Conservation (phyloP, 2,888 invertebrate species). For the Drosophila paramelanica region DNA sequence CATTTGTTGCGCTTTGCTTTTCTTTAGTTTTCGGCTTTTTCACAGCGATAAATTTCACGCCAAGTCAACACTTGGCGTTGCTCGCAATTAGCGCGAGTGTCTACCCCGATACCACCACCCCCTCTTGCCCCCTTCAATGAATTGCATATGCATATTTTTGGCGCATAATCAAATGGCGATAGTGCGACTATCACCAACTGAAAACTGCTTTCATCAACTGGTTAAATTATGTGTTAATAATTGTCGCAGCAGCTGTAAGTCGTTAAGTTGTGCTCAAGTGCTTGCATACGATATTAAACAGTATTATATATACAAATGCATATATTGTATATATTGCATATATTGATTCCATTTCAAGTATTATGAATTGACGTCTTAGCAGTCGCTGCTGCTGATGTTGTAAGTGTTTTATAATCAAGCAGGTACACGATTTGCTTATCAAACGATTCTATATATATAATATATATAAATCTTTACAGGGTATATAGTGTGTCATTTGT, state of each 20-base stretch:
- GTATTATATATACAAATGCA: not conserved
- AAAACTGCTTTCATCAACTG: constrained; percentile 47
- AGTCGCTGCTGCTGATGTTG: not conserved
- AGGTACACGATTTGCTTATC: constrained; percentile 48
- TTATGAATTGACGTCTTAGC: constrained; percentile 32
- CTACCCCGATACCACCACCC: not conserved
- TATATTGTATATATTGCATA: not conserved
- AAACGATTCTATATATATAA: not conserved
- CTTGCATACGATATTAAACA: not conserved
- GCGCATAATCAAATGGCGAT: constrained; percentile 48
- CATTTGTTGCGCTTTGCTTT: constrained; percentile 27
- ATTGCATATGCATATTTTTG: constrained; percentile 29
- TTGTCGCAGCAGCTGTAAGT: constrained; percentile 16
- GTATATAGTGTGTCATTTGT: not conserved
- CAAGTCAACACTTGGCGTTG: constrained; percentile 72
- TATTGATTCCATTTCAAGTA: constrained; percentile 18
- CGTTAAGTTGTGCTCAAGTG: not conserved
- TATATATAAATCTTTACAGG: too few species aligned
- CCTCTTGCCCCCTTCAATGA: not conserved
- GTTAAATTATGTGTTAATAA: constrained; percentile 34
- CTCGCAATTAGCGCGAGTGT: constrained; percentile 45
- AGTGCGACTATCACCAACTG: constrained; percentile 2
- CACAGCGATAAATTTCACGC: constrained; percentile 74
- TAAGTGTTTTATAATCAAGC: constrained; percentile 46
- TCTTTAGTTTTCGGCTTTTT: constrained; percentile 22